phyloP scores from a whole-genome alignment of 2,888 invertebrate species.

The Tetranychus piercei region DNA sequence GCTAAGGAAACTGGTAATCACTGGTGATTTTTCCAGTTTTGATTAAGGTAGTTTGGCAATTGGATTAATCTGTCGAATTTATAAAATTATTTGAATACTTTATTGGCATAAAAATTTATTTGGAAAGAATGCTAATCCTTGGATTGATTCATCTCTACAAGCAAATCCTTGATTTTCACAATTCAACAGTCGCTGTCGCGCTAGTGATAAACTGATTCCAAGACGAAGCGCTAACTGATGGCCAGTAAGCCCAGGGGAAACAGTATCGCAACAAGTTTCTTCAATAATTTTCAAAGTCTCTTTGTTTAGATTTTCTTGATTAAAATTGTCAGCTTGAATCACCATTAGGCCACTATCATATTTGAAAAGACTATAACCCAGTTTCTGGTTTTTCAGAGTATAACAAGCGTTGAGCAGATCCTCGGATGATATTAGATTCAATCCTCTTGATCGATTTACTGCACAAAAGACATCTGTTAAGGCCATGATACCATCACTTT shows the following conservation, averaged over 20 bases:
- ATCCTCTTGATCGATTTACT: conserved; percentile 82
- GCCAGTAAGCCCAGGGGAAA: conserved; percentile 14
- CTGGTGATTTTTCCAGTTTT: too few species aligned
- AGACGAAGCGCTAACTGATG: conserved; percentile 20
- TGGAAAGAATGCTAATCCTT: conserved; percentile 81
- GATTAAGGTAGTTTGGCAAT: too few species aligned
- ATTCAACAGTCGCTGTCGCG: conserved; percentile 44
- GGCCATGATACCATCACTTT: conserved; percentile 87
- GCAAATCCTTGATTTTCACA: conserved; percentile 68
- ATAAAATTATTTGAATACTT: too few species aligned
- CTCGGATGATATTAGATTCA: conserved; percentile 80
- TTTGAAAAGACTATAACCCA: conserved; percentile 32
- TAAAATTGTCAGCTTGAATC: conserved; percentile 52
- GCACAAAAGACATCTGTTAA: conserved; percentile 90
- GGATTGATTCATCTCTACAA: conserved; percentile 85
- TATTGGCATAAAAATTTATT: conserved; percentile 37
- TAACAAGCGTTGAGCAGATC: conserved; percentile 81
- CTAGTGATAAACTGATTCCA: conserved; percentile 21
- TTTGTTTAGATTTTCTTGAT: conserved; percentile 35
- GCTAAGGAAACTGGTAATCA: too few species aligned
- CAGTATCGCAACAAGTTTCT: conserved; percentile 4
- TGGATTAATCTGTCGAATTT: too few species aligned
- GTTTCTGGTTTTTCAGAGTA: conserved; percentile 39
- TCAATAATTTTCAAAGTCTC: conserved; percentile 30
- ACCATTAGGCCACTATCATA: conserved; percentile 94